Evolutionary conservation across 2,113 vertebrate genomes (phyloP), one percentile per base, ranked within the genome.

Genomic region (Hiodon tergisus): DNA sequence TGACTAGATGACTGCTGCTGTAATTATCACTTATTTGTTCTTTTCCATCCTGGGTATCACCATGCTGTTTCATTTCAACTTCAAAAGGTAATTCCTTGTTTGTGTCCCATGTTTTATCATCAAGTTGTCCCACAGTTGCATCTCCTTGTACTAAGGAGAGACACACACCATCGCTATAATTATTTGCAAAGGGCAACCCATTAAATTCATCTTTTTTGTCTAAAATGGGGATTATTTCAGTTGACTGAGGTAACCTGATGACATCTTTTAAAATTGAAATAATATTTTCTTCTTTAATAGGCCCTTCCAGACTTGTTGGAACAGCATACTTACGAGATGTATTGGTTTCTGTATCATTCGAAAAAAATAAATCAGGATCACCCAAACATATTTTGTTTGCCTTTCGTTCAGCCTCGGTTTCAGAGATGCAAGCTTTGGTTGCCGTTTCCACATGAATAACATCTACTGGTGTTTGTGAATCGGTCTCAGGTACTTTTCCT

Each of bases 341-440:
- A 52, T 9, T 52, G 7, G 10, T 14, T 5, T 55, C 17, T n/a
- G 61, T 48, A 11, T 13, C 63, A 11, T 1, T 2, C 9, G 31
- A 31, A 7, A 47, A 48, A 65, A 6, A 65, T 9, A 10, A 50
- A 51, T 13, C 60, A 73, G 31, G 51, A 50, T 51, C 60, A 54
- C 46, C 50, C 6, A 52, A 65, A 73, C n/a, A 11, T 48, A 7
- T 67, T 57, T 48, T 48, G 48, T 74, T 62, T 48, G 31, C 16
- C 5, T 16, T 17, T 31, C 17, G 46, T 55, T 67, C 63, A 48
- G 52, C 67, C 4, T 3, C 83, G 76, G 75, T 71, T 78, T 87
- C 76, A 63, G 76, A 80, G 76, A 85, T 81, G 82, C 75, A 78
- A 72, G 81, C 85, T 78, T 86, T 82, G 83, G 81, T 88, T 86